Percentiles rank a stretch among this genome's conserved stretches.
These are phyloP conservation scores for Anoplophora glabripennis DNA, from an alignment of 1,140 invertebrate genomes.

Conservation along the genomic window DNA sequence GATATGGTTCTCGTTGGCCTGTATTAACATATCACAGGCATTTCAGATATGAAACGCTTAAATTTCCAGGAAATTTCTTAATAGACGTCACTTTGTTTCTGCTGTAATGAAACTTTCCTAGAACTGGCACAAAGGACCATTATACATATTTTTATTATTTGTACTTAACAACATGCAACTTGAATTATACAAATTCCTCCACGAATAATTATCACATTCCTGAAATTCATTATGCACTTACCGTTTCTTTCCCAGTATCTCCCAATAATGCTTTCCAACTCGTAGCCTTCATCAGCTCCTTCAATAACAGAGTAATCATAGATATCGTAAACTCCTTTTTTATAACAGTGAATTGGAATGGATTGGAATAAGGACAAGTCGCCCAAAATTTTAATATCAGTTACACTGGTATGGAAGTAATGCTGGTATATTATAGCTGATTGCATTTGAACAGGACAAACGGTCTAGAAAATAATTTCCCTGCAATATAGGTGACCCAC, in stretches of 20 bases:
- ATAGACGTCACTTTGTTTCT: too few relatives aligned
- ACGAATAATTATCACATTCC: too few relatives aligned
- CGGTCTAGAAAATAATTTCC: constrained; percentile 49
- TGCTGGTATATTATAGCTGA: constrained; percentile 56
- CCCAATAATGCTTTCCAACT: constrained; percentile 53
- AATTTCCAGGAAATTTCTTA: too few relatives aligned
- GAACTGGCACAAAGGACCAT: too few relatives aligned
- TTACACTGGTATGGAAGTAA: constrained; percentile 50
- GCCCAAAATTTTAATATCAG: constrained; percentile 54
- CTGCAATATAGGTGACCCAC: too few relatives aligned
- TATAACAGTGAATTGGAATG: constrained; percentile 54
- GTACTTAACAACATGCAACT: background rate
- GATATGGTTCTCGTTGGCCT: too few relatives aligned
- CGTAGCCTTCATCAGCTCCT: constrained; percentile 44
- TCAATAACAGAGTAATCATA: constrained; percentile 56
- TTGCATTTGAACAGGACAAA: constrained; percentile 59
- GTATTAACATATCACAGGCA: too few relatives aligned
- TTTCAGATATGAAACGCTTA: too few relatives aligned
- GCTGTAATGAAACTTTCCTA: too few relatives aligned
- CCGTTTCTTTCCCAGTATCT: constrained; percentile 60
- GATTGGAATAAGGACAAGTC: constrained; percentile 60
- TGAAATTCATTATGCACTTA: constrained; percentile 35
- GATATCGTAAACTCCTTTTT: constrained; percentile 51
- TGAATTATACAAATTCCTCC: too few relatives aligned
- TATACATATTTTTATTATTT: background rate